A percentile compares a stretch with the other conserved stretches of the same genome.
phyloP scores from a whole-genome alignment of 92 coral and sea anemone genomes.

The Zoanthus sansibaricus region DNA sequence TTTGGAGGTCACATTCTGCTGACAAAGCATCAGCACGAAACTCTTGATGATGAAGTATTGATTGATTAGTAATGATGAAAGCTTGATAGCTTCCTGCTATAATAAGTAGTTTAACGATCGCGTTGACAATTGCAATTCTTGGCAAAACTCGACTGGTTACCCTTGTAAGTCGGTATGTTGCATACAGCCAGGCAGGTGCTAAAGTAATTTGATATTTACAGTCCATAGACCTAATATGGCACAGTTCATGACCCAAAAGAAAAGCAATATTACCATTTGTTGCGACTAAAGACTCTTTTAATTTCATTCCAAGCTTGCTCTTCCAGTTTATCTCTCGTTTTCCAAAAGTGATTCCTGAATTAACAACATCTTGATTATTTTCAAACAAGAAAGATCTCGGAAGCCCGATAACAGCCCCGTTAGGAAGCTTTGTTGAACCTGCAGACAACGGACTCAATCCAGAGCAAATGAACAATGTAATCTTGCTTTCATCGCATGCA shows the following conservation, averaged over 20 bases:
- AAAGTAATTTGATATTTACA: conserved; percentile 67
- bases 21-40: conserved; percentile 83
- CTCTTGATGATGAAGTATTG: conserved; percentile 76
- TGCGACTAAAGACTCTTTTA: conserved; percentile 76
- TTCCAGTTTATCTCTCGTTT: conserved; percentile 71
- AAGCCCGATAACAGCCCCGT: conserved; percentile 92
- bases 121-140: conserved; percentile 59
- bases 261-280: conserved; percentile 86
- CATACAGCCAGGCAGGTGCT: conserved; percentile 86
- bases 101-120: conserved; percentile 63
- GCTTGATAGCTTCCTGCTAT: conserved; percentile 73
- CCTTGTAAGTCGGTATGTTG: conserved; percentile 76
- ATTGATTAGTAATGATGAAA: conserved; percentile 57
- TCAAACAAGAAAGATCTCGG: conserved; percentile 86
- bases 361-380: conserved; percentile 71
- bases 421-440: conserved; percentile 94
- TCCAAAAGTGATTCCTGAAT: conserved; percentile 71
- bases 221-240: conserved; percentile 78
- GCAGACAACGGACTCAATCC: conserved; percentile 85
- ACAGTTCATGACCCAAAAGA: conserved; percentile 89
- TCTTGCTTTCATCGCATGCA: conserved; percentile 65
- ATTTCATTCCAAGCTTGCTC: conserved; percentile 73
- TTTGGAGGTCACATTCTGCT: conserved; percentile 72
- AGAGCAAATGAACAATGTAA: conserved; percentile 81
- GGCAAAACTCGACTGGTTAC: conserved; percentile 65